Evolutionary conservation across 2,797 vertebrate genomes (phyloP).

Genomic region (Chaetodon trifasciatus): DNA sequence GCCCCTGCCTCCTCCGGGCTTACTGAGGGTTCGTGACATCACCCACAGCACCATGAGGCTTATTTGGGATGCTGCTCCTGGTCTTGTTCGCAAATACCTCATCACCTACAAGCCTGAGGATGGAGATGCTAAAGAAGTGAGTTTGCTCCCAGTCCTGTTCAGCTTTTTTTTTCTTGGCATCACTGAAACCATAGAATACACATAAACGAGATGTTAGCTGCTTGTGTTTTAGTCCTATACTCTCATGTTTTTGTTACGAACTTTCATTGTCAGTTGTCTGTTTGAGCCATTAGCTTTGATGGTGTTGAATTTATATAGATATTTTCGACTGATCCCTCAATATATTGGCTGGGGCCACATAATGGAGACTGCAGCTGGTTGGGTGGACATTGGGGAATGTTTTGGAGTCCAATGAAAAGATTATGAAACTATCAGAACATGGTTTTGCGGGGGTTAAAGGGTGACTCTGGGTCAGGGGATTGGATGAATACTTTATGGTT

Average conservation of each 20-base stretch:
- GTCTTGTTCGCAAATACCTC: conserved; percentile 91
- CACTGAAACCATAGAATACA: neutral
- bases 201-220: neutral
- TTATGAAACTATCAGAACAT: conserved; percentile 55
- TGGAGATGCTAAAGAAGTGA: conserved; percentile 92
- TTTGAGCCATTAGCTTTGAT: conserved; percentile 65
- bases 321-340: conserved; percentile 58
- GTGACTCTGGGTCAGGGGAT: conserved; percentile 30
- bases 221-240: conserved; percentile 6
- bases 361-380: conserved; percentile 73
- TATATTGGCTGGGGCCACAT: conserved; percentile 51
- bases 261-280: conserved; percentile 49
- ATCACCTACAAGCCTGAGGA: conserved; percentile 91
- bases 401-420: conserved; percentile 52
- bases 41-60: conserved; percentile 94
- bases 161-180: conserved; percentile 1
- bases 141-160: conserved; percentile 25
- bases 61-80: conserved; percentile 93
- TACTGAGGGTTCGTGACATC: conserved; percentile 90
- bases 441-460: conserved; percentile 52
- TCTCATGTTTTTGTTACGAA: conserved; percentile 11
- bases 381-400: conserved; percentile 45
- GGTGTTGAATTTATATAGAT: conserved; percentile 64
- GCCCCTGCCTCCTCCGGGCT: conserved; percentile 89
- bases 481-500: conserved; percentile 68